These are phyloP conservation scores for Therioaphis trifolii DNA, from an alignment of 2,888 invertebrate genomes.

Conservation along the genomic window DNA sequence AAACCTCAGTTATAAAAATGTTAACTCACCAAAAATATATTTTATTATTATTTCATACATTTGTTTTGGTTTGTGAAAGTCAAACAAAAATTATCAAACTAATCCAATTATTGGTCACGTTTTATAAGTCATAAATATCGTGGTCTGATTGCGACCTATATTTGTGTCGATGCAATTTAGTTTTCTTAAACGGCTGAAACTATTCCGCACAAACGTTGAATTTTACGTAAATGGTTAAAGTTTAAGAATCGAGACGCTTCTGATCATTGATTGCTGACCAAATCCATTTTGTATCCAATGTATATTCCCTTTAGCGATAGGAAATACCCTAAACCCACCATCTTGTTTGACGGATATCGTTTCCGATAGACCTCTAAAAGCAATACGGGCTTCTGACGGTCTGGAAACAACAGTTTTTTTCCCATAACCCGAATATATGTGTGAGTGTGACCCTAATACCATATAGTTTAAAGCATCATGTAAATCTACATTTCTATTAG, in stretches of 20 bases:
- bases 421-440: neutral
- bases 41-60: neutral
- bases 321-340: neutral
- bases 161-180: neutral
- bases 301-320: neutral
- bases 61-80: neutral
- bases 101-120: neutral
- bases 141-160: neutral
- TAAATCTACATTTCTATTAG: neutral
- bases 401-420: conserved; percentile 21
- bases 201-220: neutral
- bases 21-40: no score
- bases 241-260: neutral
- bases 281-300: conserved; percentile 5
- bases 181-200: neutral
- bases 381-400: conserved; percentile 10
- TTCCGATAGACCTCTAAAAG: conserved; percentile 24
- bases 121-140: neutral
- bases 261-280: conserved; percentile 4
- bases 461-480: neutral
- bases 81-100: neutral
- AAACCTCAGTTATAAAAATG: no score
- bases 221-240: neutral
- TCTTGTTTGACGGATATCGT: conserved; percentile 10
- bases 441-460: neutral